These are phyloP conservation scores for Catalaphyllia jardinei DNA, from an alignment of 64 coral and sea anemone species.

Conservation along the genomic window DNA sequence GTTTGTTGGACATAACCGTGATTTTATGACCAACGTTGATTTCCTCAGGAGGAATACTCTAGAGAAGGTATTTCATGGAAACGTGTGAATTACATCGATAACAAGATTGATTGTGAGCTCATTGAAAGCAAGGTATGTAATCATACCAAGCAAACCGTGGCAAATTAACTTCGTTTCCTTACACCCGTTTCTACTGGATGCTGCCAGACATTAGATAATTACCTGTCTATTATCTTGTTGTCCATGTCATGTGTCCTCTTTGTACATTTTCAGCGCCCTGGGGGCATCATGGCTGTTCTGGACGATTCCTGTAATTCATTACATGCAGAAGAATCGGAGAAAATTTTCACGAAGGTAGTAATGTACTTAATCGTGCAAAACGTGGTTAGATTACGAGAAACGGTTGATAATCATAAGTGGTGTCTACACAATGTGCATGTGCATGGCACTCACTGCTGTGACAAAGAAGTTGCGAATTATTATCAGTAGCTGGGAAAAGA, in stretches of 20 bases:
- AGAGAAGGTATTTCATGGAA: constrained; percentile 82
- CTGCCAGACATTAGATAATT: too few species aligned
- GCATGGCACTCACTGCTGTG: too few species aligned
- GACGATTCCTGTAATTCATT: constrained; percentile 79
- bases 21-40: neutral
- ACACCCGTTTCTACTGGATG: neutral
- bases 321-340: constrained; percentile 77
- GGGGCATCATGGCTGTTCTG: constrained; percentile 76
- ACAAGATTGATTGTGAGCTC: constrained; percentile 70
- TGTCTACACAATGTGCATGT: too few species aligned
- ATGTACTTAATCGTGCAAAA: too few species aligned
- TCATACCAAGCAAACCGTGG: neutral
- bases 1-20: neutral
- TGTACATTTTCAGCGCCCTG: constrained; percentile 46
- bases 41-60: constrained; percentile 70
- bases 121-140: constrained; percentile 81
- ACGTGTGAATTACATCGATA: constrained; percentile 78
- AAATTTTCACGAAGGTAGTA: constrained; percentile 69
- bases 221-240: neutral
- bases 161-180: neutral
- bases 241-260: neutral
- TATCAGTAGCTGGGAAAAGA: too few species aligned
- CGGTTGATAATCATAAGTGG: too few species aligned
- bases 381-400: too few species aligned
- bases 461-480: too few species aligned